Conservation (phyloP, 1,140 invertebrate genomes). For the Druon quercuslanigerum region DNA sequence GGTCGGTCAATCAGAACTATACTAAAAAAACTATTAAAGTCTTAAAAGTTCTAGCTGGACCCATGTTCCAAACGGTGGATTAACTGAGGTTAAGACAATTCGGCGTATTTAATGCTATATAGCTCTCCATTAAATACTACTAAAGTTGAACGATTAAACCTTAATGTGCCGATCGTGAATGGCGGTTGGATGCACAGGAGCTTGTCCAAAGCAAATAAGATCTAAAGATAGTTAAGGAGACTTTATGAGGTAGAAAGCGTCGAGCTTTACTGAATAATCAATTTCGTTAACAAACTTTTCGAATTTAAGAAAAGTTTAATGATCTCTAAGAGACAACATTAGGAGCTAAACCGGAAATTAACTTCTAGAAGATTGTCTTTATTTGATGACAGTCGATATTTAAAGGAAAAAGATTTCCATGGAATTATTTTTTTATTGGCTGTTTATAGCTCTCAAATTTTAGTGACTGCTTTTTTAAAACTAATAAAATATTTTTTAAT, state of each 20-base stretch:
- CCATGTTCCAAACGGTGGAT: neutral
- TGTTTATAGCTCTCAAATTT: too few relatives aligned
- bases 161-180: slow-evolving; percentile 8
- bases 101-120: neutral
- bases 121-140: slow-evolving; percentile 1
- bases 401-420: too few relatives aligned
- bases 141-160: slow-evolving; percentile 29
- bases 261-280: slow-evolving; percentile 15
- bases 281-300: slow-evolving; percentile 3
- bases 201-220: slow-evolving; percentile 10
- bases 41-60: neutral
- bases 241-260: slow-evolving; percentile 4
- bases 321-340: neutral
- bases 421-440: too few relatives aligned
- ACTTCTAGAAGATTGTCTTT: too few relatives aligned
- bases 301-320: neutral
- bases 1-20: too few relatives aligned
- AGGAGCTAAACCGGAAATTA: neutral
- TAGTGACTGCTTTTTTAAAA: too few relatives aligned
- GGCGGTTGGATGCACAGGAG: neutral
- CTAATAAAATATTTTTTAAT: too few relatives aligned
- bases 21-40: too few relatives aligned
- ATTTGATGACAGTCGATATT: too few relatives aligned
- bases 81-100: neutral
- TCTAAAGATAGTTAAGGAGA: slow-evolving; percentile 23